Evolutionary conservation across 1,140 invertebrate species (phyloP), one percentile per base, ranked within the genome.

Genomic region (Bursaphelenchus mucronatus): DNA sequence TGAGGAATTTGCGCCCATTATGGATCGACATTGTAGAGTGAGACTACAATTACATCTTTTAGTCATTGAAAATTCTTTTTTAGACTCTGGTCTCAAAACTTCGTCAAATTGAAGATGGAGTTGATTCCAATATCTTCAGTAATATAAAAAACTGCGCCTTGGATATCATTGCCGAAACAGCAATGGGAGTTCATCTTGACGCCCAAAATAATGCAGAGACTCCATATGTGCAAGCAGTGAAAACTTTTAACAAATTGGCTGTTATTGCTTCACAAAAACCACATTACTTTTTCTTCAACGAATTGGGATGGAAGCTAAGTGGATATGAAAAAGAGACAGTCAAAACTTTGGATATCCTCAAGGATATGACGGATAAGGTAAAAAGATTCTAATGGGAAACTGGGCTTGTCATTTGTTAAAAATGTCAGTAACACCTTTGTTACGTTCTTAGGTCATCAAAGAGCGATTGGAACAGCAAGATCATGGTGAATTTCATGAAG

Each of bases 131-230:
- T 79, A 85, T 92, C 40, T 89, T 87, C 79, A 86, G 87, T 19
- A 87, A 87, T 74, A 86, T 91, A 11, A 88, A 89, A 30, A 83
- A 87, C 41, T 90, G 89, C 54, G 91, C 91, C 0, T 87, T 95
- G 0, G 90, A 94, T 70, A 88, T 90, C 70, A 90, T 92, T 62
- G 90, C 89, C 81, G 69, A 91, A 82, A 90, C 89, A 65, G 89
- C 89, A 10, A 91, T 92, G 90, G 90, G 90, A 53, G 82, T 84
- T 61, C 84, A 86, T 75, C 84, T 90, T 8, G 85, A 87, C 77
- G 87, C 88, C 3, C 89, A 90, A 81, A 83, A 80, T 61, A 82
- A 88, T 71, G 83, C 82, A 45, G 85, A 88, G 64, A 88, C 87
- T 45, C 86, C 87, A 67, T 91, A 91, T 82, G 88, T 90, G 2